phyloP scores from a whole-genome alignment of 92 coral and sea anemone species.

The Phenganax subtilis region DNA sequence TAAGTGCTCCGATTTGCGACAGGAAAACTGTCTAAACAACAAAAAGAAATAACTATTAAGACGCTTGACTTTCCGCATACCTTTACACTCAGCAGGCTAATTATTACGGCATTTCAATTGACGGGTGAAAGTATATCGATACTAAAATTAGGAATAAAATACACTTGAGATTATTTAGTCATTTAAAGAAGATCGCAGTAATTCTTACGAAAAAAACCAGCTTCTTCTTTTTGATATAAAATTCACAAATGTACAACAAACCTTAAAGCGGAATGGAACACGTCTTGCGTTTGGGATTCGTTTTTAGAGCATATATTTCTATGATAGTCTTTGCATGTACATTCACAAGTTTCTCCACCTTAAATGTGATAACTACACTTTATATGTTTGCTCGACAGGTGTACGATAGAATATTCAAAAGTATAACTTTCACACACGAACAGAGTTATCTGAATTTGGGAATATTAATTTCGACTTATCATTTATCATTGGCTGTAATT shows the following conservation, averaged over 20 bases:
- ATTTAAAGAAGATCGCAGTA: background rate
- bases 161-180: background rate
- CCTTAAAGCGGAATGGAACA: slow-evolving; percentile 69
- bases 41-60: background rate
- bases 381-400: background rate
- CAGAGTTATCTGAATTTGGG: no score
- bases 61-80: background rate
- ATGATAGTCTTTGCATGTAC: slow-evolving; percentile 58
- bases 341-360: slow-evolving; percentile 24
- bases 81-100: no score
- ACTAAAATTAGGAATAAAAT: background rate
- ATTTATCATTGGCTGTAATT: no score
- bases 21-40: slow-evolving; percentile 64
- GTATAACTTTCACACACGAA: no score
- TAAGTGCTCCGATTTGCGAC: slow-evolving; percentile 56
- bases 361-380: background rate
- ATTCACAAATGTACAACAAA: slow-evolving; percentile 9
- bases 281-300: slow-evolving; percentile 54
- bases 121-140: no score
- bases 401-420: no score
- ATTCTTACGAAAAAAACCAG: background rate
- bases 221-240: background rate
- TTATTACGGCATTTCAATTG: no score
- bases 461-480: no score
- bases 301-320: slow-evolving; percentile 62